phyloP scores from a whole-genome alignment of 2,113 vertebrate genomes.

The Synchiropus splendidus region DNA sequence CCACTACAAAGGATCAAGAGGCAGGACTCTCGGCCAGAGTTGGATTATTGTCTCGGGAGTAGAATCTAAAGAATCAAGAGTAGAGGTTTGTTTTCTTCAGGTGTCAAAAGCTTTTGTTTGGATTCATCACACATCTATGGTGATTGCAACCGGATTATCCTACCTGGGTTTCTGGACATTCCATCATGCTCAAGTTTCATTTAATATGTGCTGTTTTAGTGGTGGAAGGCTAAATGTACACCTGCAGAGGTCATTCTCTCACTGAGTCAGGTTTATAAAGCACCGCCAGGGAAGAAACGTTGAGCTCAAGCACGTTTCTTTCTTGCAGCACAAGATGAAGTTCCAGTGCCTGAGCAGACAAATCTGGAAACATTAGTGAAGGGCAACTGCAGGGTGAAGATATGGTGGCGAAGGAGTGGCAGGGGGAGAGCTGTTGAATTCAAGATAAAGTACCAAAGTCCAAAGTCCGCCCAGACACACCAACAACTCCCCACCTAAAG shows the following conservation, averaged over 20 bases:
- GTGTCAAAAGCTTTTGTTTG: constrained; percentile 28
- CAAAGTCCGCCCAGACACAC: constrained; percentile 49
- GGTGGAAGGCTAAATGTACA: too few species aligned
- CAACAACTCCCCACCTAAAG: too few species aligned
- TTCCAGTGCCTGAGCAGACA: constrained; percentile 29
- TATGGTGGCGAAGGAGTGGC: constrained; percentile 39
- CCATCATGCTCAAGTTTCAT: constrained; percentile 3
- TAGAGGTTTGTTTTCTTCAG: constrained; percentile 29
- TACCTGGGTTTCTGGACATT: constrained; percentile 1
- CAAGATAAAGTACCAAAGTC: constrained; percentile 56
- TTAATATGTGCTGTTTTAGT: background rate
- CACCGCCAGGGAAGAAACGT: too few species aligned
- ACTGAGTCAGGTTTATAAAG: constrained; percentile 12
- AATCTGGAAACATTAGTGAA: constrained; percentile 19
- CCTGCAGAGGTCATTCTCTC: too few species aligned
- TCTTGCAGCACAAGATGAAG: too few species aligned
- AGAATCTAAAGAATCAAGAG: constrained; percentile 24
- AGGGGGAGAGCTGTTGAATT: constrained; percentile 46
- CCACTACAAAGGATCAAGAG: constrained; percentile 58
- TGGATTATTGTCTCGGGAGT: constrained; percentile 47
- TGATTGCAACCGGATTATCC: constrained; percentile 8
- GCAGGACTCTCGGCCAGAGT: constrained; percentile 30
- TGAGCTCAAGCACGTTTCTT: too few species aligned
- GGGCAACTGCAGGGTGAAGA: constrained; percentile 49
- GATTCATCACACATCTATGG: constrained; percentile 3